These are phyloP conservation scores for Stichodactyla mertensii DNA, from an alignment of 64 coral and sea anemone genomes.

Conservation along the genomic window DNA sequence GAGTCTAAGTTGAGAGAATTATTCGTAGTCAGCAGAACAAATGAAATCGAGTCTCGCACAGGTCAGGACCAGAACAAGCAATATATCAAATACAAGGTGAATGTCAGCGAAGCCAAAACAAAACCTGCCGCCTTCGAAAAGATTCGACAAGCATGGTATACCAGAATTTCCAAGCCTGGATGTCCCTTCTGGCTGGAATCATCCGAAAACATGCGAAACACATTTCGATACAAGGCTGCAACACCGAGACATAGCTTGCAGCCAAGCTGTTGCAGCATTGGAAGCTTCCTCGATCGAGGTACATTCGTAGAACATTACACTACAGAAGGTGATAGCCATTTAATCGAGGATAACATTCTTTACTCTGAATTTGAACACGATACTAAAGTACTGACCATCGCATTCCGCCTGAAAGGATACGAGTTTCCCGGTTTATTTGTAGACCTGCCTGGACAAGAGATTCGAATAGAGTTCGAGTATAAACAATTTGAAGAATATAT, in stretches of 20 bases:
- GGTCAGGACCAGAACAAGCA: not conserved
- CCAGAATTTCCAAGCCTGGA: constrained; percentile 18
- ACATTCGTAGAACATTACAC: constrained; percentile 61
- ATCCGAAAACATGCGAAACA: constrained; percentile 17
- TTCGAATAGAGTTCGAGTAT: constrained; percentile 71
- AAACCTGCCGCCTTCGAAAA: constrained; percentile 36
- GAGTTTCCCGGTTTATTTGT: not conserved
- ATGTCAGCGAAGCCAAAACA: not conserved
- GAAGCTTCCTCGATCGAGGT: constrained; percentile 55
- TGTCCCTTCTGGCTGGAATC: constrained; percentile 63
- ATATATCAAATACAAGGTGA: constrained; percentile 7
- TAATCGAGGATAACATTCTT: constrained; percentile 25
- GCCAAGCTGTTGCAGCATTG: constrained; percentile 43
- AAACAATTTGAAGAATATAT: constrained; percentile 71
- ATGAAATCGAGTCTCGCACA: not conserved
- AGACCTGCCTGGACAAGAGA: not conserved
- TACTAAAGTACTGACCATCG: constrained; percentile 19
- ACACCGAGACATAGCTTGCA: constrained; percentile 34
- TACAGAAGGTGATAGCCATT: not conserved
- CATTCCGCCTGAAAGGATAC: not conserved
- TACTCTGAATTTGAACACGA: constrained; percentile 57
- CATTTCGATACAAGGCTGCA: constrained; percentile 33
- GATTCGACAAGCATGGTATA: constrained; percentile 50
- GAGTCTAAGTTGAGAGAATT: not conserved
- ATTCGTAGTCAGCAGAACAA: not conserved